Conservation (phyloP, 2,113 vertebrate species). For the Eurystomus gularis region DNA sequence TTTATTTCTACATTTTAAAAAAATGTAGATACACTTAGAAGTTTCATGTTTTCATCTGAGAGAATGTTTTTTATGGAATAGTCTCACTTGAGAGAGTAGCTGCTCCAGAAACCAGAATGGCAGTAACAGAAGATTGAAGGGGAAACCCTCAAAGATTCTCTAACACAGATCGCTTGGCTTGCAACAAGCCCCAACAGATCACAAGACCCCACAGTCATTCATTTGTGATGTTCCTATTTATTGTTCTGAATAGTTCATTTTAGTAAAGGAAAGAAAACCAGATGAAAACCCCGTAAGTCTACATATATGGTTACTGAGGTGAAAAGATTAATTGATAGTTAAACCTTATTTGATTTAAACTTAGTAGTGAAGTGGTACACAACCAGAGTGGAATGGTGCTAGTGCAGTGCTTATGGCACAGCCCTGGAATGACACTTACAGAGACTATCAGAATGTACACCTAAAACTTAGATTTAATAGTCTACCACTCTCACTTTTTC, state of each 20-base stretch:
- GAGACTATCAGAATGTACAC: neutral
- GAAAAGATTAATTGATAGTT: neutral
- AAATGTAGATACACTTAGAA: neutral
- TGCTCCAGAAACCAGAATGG: neutral
- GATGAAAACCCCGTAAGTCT: fast-evolving
- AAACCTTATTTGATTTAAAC: neutral
- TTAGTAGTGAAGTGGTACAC: neutral
- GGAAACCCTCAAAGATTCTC: neutral
- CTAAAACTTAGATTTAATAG: neutral
- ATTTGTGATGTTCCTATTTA: neutral
- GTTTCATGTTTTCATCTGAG: neutral
- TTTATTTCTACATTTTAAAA: neutral
- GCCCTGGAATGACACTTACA: fast-evolving
- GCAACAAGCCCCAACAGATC: neutral
- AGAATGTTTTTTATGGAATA: neutral
- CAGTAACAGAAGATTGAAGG: neutral
- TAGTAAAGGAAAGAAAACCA: neutral
- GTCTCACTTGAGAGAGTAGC: neutral
- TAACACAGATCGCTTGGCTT: neutral
- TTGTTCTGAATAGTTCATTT: neutral
- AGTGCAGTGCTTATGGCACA: neutral
- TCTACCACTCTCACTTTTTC: neutral
- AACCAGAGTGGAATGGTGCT: neutral
- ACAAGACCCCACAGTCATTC: neutral
- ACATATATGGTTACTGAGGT: neutral